Evolutionary conservation across 2,113 vertebrate species (phyloP).

Genomic region (Rhodinocichla rosea): DNA sequence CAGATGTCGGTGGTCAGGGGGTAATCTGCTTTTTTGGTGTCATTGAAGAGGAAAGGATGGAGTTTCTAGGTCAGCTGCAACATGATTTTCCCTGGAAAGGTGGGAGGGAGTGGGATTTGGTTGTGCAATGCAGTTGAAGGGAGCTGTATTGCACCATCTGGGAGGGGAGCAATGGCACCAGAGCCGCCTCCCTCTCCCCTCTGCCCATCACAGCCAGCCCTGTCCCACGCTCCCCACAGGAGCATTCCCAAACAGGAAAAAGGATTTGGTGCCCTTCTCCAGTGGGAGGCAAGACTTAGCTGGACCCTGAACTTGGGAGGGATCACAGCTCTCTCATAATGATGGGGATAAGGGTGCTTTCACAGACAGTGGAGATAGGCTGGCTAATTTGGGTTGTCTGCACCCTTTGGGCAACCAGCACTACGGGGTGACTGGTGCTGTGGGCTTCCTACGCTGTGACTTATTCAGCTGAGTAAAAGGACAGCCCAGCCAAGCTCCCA

Average conservation of each 20-base stretch:
- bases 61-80: not conserved
- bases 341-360: not conserved
- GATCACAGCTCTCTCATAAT: not conserved
- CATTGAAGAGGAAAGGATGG: not conserved
- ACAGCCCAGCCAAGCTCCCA: not conserved
- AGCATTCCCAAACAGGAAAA: not conserved
- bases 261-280: not conserved
- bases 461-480: not conserved
- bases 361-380: not conserved
- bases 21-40: not conserved
- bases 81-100: not conserved
- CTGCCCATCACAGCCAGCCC: not conserved
- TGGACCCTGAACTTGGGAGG: not conserved
- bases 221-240: not conserved
- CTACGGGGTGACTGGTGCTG: rapidly evolving
- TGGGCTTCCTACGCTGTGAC: rapidly evolving
- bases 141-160: not conserved
- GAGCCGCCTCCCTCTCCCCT: not conserved
- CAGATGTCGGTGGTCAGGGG: rapidly evolving
- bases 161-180: not conserved
- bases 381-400: not conserved
- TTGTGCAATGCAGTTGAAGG: not conserved
- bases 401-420: not conserved
- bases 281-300: not conserved
- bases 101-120: not conserved